Evolutionary conservation across 1,140 invertebrate species (phyloP).

Genomic region (Drosophila nasuta): DNA sequence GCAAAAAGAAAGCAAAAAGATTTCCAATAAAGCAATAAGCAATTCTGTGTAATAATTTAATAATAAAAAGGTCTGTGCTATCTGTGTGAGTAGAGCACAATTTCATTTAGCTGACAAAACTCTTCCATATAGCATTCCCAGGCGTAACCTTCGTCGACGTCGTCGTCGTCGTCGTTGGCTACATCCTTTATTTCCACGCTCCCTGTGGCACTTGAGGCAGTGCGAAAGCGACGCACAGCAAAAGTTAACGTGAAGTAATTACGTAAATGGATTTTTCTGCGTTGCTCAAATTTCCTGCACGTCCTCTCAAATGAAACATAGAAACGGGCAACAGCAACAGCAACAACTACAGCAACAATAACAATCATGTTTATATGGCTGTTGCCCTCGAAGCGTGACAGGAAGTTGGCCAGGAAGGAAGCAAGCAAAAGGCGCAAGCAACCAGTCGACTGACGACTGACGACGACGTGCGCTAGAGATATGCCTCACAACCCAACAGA

Average conservation of each 20-base stretch:
- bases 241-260: conserved; percentile 80
- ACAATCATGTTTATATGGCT: conserved; percentile 72
- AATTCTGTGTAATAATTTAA: conserved; percentile 73
- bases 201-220: conserved; percentile 13
- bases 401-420: conserved; percentile 77
- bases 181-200: not conserved
- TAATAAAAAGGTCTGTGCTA: conserved; percentile 54
- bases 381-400: conserved; percentile 69
- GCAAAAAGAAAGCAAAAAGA: conserved; percentile 47
- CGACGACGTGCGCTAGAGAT: conserved; percentile 48
- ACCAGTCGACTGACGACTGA: conserved; percentile 2
- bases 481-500: not conserved
- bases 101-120: conserved; percentile 47
- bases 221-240: conserved; percentile 36
- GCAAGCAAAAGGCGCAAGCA: conserved; percentile 55
- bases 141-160: not conserved
- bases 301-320: conserved; percentile 58
- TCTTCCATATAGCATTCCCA: conserved; percentile 32
- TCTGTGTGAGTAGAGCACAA: conserved; percentile 29
- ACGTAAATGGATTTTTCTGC: conserved; percentile 81
- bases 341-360: conserved; percentile 24
- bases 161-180: no score
- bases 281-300: conserved; percentile 81
- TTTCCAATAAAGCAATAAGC: conserved; percentile 75
- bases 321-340: conserved; percentile 30